Base-by-base conservation (phyloP, 1,140 invertebrate genomes). In the Homalodisca vitripennis region DNA sequence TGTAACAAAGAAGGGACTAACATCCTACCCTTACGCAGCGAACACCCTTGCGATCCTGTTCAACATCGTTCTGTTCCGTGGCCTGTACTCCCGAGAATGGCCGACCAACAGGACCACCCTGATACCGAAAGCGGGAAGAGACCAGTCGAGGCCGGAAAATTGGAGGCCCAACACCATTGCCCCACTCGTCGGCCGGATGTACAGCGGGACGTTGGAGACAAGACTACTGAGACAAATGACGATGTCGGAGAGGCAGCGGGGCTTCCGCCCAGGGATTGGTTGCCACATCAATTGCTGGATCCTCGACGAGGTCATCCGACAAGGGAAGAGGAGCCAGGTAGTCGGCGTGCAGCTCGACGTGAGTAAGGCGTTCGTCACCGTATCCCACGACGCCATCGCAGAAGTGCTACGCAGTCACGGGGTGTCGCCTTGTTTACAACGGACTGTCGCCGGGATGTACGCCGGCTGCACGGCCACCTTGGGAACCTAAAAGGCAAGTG, bases 111-210 rank as follows among this genome's bases (percentile, higher is more conserved):
- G n/a, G n/a, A n/a, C n/a, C n/a, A n/a, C n/a, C n/a, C n/a, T n/a
- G n/a, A n/a, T n/a, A n/a, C n/a, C n/a, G n/a, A n/a, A n/a, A n/a
- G n/a, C n/a, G n/a, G n/a, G n/a, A n/a, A n/a, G n/a, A 75, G 74
- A 69, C 3, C 3, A 57, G 0, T 10, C 1, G 2, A 29, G 64
- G 0, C 71, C 75, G 0, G 69, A 46, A 0, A 68, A 75, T 14
- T 76, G 62, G 27, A n/a, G n/a, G n/a, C n/a, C n/a, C n/a, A n/a
- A n/a, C n/a, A n/a, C n/a, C n/a, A n/a, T n/a, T n/a, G n/a, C 34
- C 76, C 13, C 75, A 75, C 0, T 75, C 77, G 0, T 75, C 76
- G 0, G 71, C 76, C 0, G 47, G 70, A 0, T 72, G 70, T 0
- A 48, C 75, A 6, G 0, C n/a, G n/a, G n/a, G n/a, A n/a, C n/a